phyloP scores from a whole-genome alignment of 2,797 vertebrate species.

The Lacerta agilis region DNA sequence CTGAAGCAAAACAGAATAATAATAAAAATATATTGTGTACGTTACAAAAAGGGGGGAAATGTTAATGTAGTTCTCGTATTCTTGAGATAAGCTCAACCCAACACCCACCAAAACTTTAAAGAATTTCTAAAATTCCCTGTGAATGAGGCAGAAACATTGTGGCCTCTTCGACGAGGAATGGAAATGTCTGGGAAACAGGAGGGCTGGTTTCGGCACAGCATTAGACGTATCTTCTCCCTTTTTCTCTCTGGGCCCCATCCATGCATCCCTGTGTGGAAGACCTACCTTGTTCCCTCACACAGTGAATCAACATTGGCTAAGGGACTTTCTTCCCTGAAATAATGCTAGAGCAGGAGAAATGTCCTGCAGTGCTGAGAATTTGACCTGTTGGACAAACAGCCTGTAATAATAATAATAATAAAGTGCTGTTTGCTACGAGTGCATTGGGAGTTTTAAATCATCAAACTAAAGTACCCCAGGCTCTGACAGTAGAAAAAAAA shows the following conservation, averaged over 20 bases:
- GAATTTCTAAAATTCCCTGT: too few species aligned
- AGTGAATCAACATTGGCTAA: constrained; percentile 61
- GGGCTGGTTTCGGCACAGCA: neutral
- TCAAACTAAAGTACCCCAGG: constrained; percentile 79
- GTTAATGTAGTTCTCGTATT: too few species aligned
- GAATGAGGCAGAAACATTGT: neutral
- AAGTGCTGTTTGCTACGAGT: constrained; percentile 79
- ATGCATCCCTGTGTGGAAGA: constrained; percentile 31
- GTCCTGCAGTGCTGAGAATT: constrained; percentile 70
- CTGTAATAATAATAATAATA: constrained; percentile 75
- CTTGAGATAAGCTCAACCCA: too few species aligned
- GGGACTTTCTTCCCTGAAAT: constrained; percentile 71
- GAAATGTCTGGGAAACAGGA: neutral
- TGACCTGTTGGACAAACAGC: constrained; percentile 85
- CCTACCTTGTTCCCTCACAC: constrained; percentile 48
- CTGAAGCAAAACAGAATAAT: too few species aligned
- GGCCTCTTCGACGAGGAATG: neutral
- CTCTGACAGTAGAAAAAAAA: constrained; percentile 83
- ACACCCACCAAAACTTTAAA: too few species aligned
- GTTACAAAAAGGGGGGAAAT: too few species aligned
- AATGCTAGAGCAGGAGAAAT: constrained; percentile 70
- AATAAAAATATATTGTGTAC: too few species aligned
- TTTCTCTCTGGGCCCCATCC: constrained; percentile 39
- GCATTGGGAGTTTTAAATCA: constrained; percentile 83
- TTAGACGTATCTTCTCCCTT: neutral